Base-by-base conservation (phyloP, 2,113 vertebrate genomes). In the Coregonus clupeaformis region DNA sequence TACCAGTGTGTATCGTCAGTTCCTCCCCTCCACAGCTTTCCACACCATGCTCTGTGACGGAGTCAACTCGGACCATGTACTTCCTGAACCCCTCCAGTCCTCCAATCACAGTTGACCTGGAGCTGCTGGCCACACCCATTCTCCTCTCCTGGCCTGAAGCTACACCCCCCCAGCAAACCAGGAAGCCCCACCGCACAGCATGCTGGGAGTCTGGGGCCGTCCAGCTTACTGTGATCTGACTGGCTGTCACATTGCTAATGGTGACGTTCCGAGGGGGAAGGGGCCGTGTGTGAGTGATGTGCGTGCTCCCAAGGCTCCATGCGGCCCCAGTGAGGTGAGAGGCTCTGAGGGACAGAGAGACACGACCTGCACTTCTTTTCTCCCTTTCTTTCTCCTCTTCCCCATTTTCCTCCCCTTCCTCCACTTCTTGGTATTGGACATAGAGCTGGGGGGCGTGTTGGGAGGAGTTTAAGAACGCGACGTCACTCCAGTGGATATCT, bases 61-160 rank as follows among this genome's bases (percentile, higher is more conserved):
- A 92, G 77, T 93, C 87, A 32, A 98, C 78, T 78, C 90, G 87
- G 30, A 96, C n/a, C 32, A 70, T 84, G 88, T 96, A 97, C 29
- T 81, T 85, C 78, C 88, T 93, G 85, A 92, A 93, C n/a, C 94
- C 84, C 75, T 88, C 90, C 62, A 94, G 59, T 25, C 90, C 86
- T 90, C 22, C 49, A 77, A 96, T 92, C 66, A 83, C 72, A 60
- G 80, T 62, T 0, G 73, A 89, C 42, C 79, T 82, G 59, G 85
- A 91, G 60, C 36, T 80, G 82, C 92, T 94, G 78, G 75, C 82
- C 82, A 91, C 77, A 47, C 81, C 71, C 1, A 92, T 24, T 27
- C 86, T 76, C 32, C 87, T 79, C 70, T 83, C 89, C 9, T 71
- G 69, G 27, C 82, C 85, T 32, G 79, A 90, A 77, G 87, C 80